Evolutionary conservation across 2,888 invertebrate genomes (phyloP).

Genomic region (Gonocerus acuteangulatus): DNA sequence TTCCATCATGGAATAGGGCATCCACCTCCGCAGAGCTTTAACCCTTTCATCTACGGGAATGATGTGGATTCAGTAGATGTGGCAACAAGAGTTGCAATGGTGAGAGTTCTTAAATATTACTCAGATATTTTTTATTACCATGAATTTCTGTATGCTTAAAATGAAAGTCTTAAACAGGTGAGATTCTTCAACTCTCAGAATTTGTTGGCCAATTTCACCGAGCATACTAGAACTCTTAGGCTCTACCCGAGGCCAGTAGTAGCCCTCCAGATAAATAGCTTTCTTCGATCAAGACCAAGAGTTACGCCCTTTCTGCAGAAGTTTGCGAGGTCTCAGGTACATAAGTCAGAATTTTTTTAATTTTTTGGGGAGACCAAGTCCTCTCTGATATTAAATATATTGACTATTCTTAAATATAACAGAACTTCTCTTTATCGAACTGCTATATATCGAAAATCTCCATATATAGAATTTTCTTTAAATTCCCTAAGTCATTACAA

Average conservation of each 20-base stretch:
- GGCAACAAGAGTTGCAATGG: slow-evolving; percentile 96
- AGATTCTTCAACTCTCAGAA: slow-evolving; percentile 88
- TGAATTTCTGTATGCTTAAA: too few relatives aligned
- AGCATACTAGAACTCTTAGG: slow-evolving; percentile 92
- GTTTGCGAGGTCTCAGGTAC: slow-evolving; percentile 86
- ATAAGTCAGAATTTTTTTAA: too few relatives aligned
- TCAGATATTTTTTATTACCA: slow-evolving; percentile 4
- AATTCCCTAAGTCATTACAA: too few relatives aligned
- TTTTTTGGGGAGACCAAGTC: too few relatives aligned
- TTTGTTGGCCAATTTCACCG: slow-evolving; percentile 91
- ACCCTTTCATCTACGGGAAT: slow-evolving; percentile 85
- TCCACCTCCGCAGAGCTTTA: slow-evolving; percentile 45
- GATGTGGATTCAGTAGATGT: slow-evolving; percentile 98
- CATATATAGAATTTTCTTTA: too few relatives aligned
- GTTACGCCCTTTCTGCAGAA: slow-evolving; percentile 81
- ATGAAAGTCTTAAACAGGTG: slow-evolving; percentile 56
- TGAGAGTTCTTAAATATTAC: slow-evolving; percentile 42
- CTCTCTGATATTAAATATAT: too few relatives aligned
- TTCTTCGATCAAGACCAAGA: slow-evolving; percentile 84
- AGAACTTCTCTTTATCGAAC: too few relatives aligned
- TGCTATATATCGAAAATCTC: too few relatives aligned
- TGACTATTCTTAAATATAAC: too few relatives aligned
- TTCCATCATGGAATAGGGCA: slow-evolving; percentile 36
- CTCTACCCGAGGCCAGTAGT: slow-evolving; percentile 97
- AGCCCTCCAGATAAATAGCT: slow-evolving; percentile 95